These are phyloP conservation scores for Hydrozoanthus gracilis DNA, from an alignment of 92 coral and sea anemone species.

Conservation along the genomic window DNA sequence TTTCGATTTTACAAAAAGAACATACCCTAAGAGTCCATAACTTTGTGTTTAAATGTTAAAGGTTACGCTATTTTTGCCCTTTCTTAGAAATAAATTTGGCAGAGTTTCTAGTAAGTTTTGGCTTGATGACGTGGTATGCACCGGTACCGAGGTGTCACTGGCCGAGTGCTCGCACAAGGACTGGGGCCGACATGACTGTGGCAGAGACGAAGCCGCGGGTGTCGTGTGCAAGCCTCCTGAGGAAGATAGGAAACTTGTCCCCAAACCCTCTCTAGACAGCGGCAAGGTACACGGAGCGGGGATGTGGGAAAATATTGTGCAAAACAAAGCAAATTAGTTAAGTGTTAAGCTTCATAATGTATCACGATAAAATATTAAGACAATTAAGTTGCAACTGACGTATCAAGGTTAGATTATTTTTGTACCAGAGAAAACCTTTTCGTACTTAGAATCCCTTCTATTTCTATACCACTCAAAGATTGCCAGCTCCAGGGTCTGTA, in stretches of 20 bases:
- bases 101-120: conserved; percentile 32
- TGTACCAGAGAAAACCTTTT: too few relatives aligned
- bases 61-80: background rate
- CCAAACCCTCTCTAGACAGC: conserved; percentile 21
- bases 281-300: conserved; percentile 15
- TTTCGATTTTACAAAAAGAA: background rate
- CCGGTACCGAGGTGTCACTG: conserved; percentile 50
- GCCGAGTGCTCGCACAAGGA: conserved; percentile 55
- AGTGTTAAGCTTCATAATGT: too few relatives aligned
- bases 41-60: background rate
- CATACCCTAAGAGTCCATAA: background rate
- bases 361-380: too few relatives aligned
- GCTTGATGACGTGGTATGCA: conserved; percentile 48
- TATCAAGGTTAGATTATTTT: too few relatives aligned
- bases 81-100: conserved; percentile 46
- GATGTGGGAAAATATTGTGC: too few relatives aligned
- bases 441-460: too few relatives aligned
- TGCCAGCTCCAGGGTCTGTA: too few relatives aligned
- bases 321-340: too few relatives aligned
- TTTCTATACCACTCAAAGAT: too few relatives aligned
- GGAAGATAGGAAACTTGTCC: conserved; percentile 22
- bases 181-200: conserved; percentile 45
- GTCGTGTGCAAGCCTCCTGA: conserved; percentile 50
- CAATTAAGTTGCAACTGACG: too few relatives aligned
- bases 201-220: conserved; percentile 39